Conservation (phyloP, 2,797 vertebrate species). For the Cirrhinus mrigala region DNA sequence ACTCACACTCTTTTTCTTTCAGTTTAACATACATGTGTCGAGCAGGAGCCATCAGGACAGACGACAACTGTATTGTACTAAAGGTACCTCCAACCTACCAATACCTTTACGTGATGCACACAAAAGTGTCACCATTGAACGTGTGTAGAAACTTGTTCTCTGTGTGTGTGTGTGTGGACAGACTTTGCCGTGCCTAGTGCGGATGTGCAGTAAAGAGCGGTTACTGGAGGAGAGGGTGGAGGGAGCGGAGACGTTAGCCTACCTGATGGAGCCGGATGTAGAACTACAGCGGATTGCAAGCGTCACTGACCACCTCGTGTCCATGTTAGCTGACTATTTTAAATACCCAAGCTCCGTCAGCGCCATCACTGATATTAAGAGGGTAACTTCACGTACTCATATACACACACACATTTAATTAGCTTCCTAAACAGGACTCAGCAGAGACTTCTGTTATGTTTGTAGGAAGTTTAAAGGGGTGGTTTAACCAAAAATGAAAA, state of each 20-base stretch:
- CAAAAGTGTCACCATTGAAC: neutral
- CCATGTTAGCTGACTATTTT: conserved; percentile 98
- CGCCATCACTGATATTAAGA: conserved; percentile 98
- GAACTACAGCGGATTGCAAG: conserved; percentile 98
- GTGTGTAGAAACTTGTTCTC: neutral
- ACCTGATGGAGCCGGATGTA: conserved; percentile 96
- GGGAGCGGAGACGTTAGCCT: conserved; percentile 96
- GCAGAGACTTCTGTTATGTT: neutral
- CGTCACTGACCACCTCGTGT: conserved; percentile 95
- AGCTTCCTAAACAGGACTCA: conserved; percentile 25
- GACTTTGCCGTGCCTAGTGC: conserved; percentile 96
- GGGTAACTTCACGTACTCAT: conserved; percentile 79
- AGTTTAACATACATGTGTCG: conserved; percentile 99
- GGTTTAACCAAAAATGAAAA: too few relatives aligned
- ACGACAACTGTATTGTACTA: conserved; percentile 90
- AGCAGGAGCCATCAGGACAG: conserved; percentile 94
- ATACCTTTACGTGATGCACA: neutral
- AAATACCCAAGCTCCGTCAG: conserved; percentile 99
- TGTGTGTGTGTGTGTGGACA: conserved; percentile 60
- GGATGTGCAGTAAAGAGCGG: conserved; percentile 98
- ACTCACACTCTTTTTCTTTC: conserved; percentile 65
- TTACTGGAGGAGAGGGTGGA: conserved; percentile 95
- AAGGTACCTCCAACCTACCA: conserved; percentile 80
- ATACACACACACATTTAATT: neutral
- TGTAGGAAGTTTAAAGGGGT: neutral